A percentile compares a stretch with the other conserved stretches of the same genome.
phyloP scores from a whole-genome alignment of 2,113 vertebrate genomes.

The Calonectris borealis region DNA sequence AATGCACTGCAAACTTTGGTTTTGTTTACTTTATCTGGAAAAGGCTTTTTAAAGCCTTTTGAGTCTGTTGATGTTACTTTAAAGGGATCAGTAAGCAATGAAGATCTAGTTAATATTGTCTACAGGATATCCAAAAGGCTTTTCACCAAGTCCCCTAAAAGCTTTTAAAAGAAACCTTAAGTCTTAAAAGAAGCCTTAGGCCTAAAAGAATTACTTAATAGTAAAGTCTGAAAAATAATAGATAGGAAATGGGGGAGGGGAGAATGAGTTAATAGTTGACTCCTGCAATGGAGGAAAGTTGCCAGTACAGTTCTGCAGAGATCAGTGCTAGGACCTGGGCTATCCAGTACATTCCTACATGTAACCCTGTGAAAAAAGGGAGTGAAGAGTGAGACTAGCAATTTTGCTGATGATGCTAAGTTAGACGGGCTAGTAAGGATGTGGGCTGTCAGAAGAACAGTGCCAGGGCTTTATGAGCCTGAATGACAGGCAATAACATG shows the following conservation, averaged over 20 bases:
- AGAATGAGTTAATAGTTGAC: neutral
- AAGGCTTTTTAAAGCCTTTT: neutral
- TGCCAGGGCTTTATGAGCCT: neutral
- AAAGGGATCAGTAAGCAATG: neutral
- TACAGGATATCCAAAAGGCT: neutral
- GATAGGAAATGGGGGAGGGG: neutral
- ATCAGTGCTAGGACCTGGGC: neutral
- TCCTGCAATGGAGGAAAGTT: neutral
- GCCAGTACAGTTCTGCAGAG: neutral
- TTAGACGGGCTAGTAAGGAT: neutral
- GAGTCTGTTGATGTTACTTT: neutral
- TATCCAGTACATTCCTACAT: neutral
- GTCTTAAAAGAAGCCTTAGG: neutral
- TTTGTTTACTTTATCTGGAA: neutral
- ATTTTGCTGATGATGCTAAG: neutral
- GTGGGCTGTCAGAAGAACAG: neutral
- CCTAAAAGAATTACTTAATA: neutral
- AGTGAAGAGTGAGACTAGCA: neutral
- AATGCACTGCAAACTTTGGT: neutral
- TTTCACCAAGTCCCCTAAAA: neutral
- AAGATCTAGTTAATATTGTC: neutral
- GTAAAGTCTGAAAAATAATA: neutral
- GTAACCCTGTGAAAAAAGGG: neutral
- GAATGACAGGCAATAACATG: neutral
- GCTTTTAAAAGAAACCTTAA: neutral